A percentile compares a stretch with the other conserved stretches of the same genome.
These are phyloP conservation scores for Caradrina clavipalpis DNA, from an alignment of 2,888 invertebrate genomes.

Conservation along the genomic window DNA sequence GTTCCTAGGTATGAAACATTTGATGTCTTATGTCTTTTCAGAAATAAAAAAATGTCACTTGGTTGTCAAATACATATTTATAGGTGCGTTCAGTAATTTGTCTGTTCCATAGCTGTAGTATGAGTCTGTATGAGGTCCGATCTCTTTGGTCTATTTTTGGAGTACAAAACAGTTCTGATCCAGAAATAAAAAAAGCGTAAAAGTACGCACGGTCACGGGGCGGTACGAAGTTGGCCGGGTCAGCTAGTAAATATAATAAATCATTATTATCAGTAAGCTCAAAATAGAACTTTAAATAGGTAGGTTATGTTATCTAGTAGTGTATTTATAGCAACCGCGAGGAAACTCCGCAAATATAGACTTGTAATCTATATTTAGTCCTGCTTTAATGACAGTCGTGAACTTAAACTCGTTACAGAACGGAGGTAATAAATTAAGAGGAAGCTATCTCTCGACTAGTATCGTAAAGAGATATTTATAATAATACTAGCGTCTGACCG, in stretches of 20 bases:
- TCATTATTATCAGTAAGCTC: conserved; percentile 37
- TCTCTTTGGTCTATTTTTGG: too few species aligned
- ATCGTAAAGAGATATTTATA: conserved; percentile 30
- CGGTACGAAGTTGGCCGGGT: too few species aligned
- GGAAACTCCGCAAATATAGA: conserved; percentile 53
- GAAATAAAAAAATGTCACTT: too few species aligned
- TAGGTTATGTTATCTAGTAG: conserved; percentile 45
- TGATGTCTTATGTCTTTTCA: too few species aligned
- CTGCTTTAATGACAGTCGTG: conserved; percentile 59
- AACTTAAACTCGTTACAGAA: conserved; percentile 48
- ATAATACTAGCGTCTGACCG: not conserved
- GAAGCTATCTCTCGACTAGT: conserved; percentile 33
- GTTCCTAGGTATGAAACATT: too few species aligned
- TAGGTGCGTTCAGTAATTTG: too few species aligned
- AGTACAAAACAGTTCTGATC: too few species aligned
- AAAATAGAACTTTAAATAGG: conserved; percentile 49
- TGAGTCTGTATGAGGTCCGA: too few species aligned
- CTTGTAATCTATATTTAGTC: conserved; percentile 58
- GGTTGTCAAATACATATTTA: too few species aligned
- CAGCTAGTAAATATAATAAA: conserved; percentile 13
- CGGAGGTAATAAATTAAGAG: conserved; percentile 49
- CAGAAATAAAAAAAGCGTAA: too few species aligned
- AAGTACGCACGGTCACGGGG: too few species aligned
- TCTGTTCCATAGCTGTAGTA: too few species aligned
- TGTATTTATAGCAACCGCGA: conserved; percentile 50